Evolutionary conservation across 2,113 vertebrate species (phyloP).

Genomic region (Triplophysa rosa): DNA sequence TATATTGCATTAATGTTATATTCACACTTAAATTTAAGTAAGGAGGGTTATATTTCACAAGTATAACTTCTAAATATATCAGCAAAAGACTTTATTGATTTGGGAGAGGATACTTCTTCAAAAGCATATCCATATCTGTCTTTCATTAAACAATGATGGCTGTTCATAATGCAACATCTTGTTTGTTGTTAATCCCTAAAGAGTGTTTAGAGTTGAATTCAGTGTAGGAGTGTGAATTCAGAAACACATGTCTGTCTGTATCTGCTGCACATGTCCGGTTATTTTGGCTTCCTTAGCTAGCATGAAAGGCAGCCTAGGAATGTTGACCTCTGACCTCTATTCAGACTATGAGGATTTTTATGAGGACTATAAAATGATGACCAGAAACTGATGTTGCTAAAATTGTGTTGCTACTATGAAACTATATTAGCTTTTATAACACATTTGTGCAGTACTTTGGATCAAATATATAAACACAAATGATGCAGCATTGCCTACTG

Average conservation of each 20-base stretch:
- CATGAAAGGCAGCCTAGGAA: constrained; percentile 21
- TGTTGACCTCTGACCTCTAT: constrained; percentile 38
- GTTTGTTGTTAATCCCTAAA: background rate
- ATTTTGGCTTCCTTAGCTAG: constrained; percentile 33
- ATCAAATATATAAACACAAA: background rate
- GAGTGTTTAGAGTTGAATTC: constrained; percentile 29
- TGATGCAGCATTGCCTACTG: background rate
- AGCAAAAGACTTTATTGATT: background rate
- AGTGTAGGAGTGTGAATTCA: constrained; percentile 12
- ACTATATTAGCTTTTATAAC: background rate
- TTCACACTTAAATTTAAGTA: background rate
- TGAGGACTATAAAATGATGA: background rate
- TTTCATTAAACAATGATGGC: constrained; percentile 8
- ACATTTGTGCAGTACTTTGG: background rate
- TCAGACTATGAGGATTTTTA: background rate
- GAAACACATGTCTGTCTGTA: constrained; percentile 3
- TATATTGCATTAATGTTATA: too few species aligned
- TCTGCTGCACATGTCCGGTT: constrained; percentile 46
- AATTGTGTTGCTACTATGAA: background rate
- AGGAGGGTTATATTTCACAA: too few species aligned
- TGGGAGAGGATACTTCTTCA: background rate
- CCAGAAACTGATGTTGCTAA: background rate
- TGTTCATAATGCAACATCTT: constrained; percentile 7
- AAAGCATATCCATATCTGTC: background rate
- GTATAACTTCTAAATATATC: background rate